These are phyloP conservation scores for Mongoloraphidia duomilia DNA, from an alignment of 2,888 invertebrate species.

Conservation along the genomic window DNA sequence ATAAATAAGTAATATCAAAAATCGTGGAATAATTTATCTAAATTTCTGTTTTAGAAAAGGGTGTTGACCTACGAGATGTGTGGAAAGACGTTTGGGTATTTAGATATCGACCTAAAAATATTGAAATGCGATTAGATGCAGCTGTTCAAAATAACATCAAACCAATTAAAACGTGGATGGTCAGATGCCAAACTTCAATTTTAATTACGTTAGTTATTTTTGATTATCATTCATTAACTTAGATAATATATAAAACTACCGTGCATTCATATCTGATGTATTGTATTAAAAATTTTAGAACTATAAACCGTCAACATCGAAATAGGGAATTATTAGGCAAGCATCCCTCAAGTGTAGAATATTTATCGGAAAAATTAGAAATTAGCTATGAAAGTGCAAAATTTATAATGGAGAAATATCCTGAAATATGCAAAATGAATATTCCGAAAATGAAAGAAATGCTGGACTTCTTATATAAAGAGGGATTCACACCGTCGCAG, in stretches of 20 bases:
- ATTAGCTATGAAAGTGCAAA: conserved; percentile 23
- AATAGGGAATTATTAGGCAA: conserved; percentile 27
- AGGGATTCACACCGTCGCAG: conserved; percentile 27
- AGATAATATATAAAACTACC: not conserved
- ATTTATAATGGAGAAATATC: conserved; percentile 24
- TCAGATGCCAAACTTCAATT: conserved; percentile 24
- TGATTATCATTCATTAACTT: not conserved
- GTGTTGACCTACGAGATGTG: conserved; percentile 24
- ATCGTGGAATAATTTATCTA: too few species aligned
- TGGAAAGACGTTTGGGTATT: conserved; percentile 31
- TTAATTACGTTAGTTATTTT: conserved; percentile 25
- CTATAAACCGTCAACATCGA: conserved; percentile 24
- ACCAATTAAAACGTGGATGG: conserved; percentile 34
- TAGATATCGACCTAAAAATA: conserved; percentile 22
- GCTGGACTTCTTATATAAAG: conserved; percentile 28
- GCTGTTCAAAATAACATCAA: conserved; percentile 24
- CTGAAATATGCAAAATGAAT: conserved; percentile 27
- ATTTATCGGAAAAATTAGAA: conserved; percentile 26
- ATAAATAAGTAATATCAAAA: conserved; percentile 6
- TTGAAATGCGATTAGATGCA: conserved; percentile 23
- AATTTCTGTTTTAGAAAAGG: conserved; percentile 20
- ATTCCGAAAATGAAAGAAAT: conserved; percentile 29
- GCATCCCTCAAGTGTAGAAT: conserved; percentile 25
- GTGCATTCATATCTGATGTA: not conserved
- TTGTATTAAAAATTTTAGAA: conserved; percentile 20